Conservation (phyloP, 2,888 invertebrate species). For the Himalopsyche japonica region DNA sequence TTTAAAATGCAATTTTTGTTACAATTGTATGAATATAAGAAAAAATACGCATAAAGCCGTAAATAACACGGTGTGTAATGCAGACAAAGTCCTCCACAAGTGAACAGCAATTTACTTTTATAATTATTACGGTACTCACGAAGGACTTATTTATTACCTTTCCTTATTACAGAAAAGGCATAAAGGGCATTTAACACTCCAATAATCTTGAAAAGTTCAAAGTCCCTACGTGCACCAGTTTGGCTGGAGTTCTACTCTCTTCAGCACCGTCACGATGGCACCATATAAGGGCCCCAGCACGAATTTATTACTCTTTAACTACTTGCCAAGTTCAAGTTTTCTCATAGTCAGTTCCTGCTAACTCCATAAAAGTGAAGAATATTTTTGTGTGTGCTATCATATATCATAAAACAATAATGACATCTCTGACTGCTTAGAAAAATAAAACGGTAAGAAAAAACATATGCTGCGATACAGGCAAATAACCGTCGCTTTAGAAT, state of each 20-base stretch:
- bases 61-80: not conserved
- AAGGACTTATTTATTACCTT: slow-evolving; percentile 10
- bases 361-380: slow-evolving; percentile 24
- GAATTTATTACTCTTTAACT: slow-evolving; percentile 19
- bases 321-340: slow-evolving; percentile 36
- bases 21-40: too few relatives aligned
- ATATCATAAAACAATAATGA: slow-evolving; percentile 1
- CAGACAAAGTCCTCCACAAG: not conserved
- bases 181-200: slow-evolving; percentile 27
- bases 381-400: slow-evolving; percentile 3
- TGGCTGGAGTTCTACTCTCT: slow-evolving; percentile 21
- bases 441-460: not conserved
- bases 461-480: too few relatives aligned
- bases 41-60: too few relatives aligned
- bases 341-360: slow-evolving; percentile 22
- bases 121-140: not conserved
- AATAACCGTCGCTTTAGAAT: too few relatives aligned
- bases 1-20: too few relatives aligned
- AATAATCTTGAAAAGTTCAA: slow-evolving; percentile 37
- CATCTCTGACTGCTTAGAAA: not conserved
- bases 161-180: slow-evolving; percentile 24
- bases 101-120: not conserved
- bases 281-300: slow-evolving; percentile 36
- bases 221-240: slow-evolving; percentile 34
- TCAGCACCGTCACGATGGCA: slow-evolving; percentile 32